These are phyloP conservation scores for Ibycter americanus DNA, from an alignment of 2,797 vertebrate genomes.

Conservation along the genomic window DNA sequence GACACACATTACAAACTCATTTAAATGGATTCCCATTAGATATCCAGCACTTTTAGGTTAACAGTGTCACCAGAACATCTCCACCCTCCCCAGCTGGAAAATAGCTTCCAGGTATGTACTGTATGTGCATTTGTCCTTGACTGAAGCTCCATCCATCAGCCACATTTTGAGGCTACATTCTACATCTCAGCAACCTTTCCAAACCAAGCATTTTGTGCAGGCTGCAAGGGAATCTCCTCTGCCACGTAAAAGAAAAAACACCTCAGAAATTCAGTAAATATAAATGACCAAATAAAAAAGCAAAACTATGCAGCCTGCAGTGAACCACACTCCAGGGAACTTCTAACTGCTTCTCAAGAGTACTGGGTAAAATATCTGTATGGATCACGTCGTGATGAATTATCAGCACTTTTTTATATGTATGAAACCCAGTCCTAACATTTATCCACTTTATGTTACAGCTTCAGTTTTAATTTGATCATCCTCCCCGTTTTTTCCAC, in stretches of 20 bases:
- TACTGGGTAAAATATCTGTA: neutral
- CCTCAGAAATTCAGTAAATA: neutral
- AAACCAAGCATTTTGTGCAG: accelerated
- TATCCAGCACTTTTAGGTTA: neutral
- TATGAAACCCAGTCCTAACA: neutral
- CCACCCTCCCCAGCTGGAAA: neutral
- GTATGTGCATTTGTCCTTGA: neutral
- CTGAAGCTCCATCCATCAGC: neutral
- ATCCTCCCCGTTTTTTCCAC: neutral
- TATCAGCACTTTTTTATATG: neutral
- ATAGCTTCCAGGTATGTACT: neutral
- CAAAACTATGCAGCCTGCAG: neutral
- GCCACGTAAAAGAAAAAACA: neutral
- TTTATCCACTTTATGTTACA: neutral
- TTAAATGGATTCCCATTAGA: neutral
- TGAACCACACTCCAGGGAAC: neutral
- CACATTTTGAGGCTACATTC: accelerated
- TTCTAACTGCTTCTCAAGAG: neutral
- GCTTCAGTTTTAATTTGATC: neutral
- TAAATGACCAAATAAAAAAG: neutral
- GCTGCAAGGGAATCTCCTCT: neutral
- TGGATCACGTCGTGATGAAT: neutral
- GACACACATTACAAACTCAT: neutral
- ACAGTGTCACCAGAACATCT: neutral
- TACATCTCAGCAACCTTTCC: neutral